Evolutionary conservation across 1,140 invertebrate genomes (phyloP).

Genomic region (Carposina sasakii): DNA sequence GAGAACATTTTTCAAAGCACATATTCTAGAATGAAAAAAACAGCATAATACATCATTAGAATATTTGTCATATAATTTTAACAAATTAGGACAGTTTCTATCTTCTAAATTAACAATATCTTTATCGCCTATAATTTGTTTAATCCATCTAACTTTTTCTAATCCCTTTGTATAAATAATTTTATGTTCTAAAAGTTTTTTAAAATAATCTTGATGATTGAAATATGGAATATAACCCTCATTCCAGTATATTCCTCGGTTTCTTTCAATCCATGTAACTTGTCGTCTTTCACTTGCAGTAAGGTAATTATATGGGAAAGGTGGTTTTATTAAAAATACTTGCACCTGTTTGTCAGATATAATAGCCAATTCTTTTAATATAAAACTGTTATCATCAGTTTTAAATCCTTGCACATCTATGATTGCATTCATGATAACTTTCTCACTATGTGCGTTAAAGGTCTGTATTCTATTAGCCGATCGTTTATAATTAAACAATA

Average conservation of each 20-base stretch:
- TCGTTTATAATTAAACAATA: conserved; percentile 31
- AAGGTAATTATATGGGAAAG: conserved; percentile 2
- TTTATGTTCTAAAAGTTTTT: background rate
- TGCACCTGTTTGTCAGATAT: conserved; percentile 4
- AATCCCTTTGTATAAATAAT: background rate
- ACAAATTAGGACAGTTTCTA: background rate
- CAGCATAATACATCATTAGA: background rate
- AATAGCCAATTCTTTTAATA: conserved; percentile 18
- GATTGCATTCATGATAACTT: conserved; percentile 18
- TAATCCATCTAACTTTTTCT: background rate
- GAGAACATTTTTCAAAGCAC: background rate
- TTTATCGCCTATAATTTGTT: background rate
- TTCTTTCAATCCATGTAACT: background rate
- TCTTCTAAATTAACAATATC: background rate
- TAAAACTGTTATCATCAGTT: conserved; percentile 10
- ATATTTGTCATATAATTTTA: background rate
- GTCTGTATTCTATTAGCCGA: conserved; percentile 24
- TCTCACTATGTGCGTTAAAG: conserved; percentile 21
- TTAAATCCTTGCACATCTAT: conserved; percentile 17
- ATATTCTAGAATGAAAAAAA: background rate
- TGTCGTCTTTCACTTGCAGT: background rate
- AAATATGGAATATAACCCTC: background rate
- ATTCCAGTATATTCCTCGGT: background rate
- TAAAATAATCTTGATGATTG: background rate
- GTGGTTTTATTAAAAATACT: conserved; percentile 14